Evolutionary conservation across 2,797 vertebrate genomes (phyloP), one percentile per base, ranked within the genome.

Genomic region (Huso huso): DNA sequence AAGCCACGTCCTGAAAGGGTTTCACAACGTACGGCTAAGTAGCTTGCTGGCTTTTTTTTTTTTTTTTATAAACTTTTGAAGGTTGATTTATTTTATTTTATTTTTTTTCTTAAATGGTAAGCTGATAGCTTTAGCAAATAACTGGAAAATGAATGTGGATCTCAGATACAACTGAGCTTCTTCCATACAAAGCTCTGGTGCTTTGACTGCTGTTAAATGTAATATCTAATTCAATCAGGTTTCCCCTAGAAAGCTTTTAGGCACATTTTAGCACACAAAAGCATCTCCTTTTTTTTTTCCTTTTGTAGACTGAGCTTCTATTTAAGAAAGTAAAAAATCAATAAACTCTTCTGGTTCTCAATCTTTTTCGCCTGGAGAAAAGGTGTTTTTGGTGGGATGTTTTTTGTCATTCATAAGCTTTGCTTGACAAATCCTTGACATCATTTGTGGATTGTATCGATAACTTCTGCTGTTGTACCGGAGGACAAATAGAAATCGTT

Each of bases 351-450:
- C 89, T 86, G 92, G 90, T 90, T 93, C 94, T 97, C 93, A 93
- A 92, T 93, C 91, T 93, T 89, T 90, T 82, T 80, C 86, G 89
- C 89, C 90, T 81, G 78, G 79, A 76, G 78, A 88, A 83, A 91
- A 93, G 91, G 90, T 90, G 90, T 87, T 91, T 92, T 90, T 87
- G 64, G 72, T 66, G 65, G 74, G 76, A 81, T 79, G 78, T 79
- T 89, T 94, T 95, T 94, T 97, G 93, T 96, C 93, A 95, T 97
- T 96, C 93, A 92, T 95, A 95, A 94, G 93, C 93, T 90, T 87
- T 85, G 85, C 92, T 37, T 93, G 91, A 94, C 92, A 96, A 97
- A 97, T 96, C 93, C 94, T 94, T 93, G 92, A 94, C 95, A 95
- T 93, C 91, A 94, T 93, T 92, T 92, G 84, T 76, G 83, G 93